Evolutionary conservation across 2,797 vertebrate genomes (phyloP).

Genomic region (Enteromius anoplus): DNA sequence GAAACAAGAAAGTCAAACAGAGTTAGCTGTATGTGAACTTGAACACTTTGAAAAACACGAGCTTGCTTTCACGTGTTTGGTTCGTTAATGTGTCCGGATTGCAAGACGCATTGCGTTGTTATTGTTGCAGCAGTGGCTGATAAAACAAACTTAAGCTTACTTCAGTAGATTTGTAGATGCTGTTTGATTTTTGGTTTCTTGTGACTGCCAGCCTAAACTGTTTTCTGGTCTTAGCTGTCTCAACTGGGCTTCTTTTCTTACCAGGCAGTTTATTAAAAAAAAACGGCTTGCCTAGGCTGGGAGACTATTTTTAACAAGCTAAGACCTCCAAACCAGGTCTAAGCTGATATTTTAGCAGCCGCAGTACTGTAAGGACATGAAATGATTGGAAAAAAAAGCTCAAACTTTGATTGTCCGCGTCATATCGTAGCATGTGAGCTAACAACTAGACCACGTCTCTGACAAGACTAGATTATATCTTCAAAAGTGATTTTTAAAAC

Average conservation of each 20-base stretch:
- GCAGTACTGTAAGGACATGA: background rate
- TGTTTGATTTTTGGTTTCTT: background rate
- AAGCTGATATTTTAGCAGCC: background rate
- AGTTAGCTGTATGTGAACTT: background rate
- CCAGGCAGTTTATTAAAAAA: background rate
- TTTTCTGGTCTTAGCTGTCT: background rate
- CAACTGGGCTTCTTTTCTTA: background rate
- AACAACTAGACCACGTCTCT: background rate
- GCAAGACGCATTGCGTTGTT: background rate
- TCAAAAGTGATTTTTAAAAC: conserved; percentile 28
- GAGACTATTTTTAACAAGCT: background rate
- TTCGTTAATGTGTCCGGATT: background rate
- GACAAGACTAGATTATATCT: conserved; percentile 27
- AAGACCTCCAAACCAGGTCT: background rate
- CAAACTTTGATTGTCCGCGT: background rate
- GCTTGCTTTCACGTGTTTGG: background rate
- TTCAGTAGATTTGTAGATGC: background rate
- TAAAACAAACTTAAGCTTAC: background rate
- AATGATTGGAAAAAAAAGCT: background rate
- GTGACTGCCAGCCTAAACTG: background rate
- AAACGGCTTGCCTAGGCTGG: background rate
- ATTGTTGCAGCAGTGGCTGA: background rate
- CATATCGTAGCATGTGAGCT: background rate
- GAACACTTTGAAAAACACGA: background rate
- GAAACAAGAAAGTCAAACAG: conserved; percentile 50